Evolutionary conservation across 2,797 vertebrate species (phyloP), one percentile per base, ranked within the genome.

Genomic region (Synaphobranchus kaupii): DNA sequence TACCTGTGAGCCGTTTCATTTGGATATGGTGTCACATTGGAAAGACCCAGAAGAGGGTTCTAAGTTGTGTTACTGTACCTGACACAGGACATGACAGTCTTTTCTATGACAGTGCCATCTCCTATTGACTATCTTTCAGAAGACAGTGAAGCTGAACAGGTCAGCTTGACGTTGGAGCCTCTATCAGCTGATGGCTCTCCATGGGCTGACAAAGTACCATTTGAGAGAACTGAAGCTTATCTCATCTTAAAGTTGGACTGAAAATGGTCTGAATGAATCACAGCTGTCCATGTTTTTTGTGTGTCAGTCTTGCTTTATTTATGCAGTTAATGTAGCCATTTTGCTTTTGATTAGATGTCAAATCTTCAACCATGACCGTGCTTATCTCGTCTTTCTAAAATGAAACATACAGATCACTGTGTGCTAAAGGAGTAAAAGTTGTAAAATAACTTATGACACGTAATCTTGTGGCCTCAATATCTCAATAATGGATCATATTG

Each of bases 121-220:
- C 39, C 84, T 13, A 56, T 54, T 15, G 31, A 20, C 39, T 84
- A 48, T 80, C 39, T 81, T 47, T 81, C 78, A 81, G 78, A 50
- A 56, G 58, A 48, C 83, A 66, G 31, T 84, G 83, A 84, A 17
- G 20, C 31, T 84, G 56, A 84, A 63, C 83, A 84, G 83, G 48
- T 39, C 83, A 56, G 52, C 25, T 25, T 56, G 28, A 22, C 8
- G 34, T 84, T 84, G 34, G 56, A 84, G 52, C 34, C 39, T 63
- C 15, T 84, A 66, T 66, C 58, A 60, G 34, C 83, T 84, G 56
- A 25, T 63, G 47, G 28, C 39, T 60, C 17, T 34, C 58, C 56
- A 84, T 84, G 58, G 15, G 50, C 34, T 60, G 83, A 54, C 15
- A 63, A 63, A 44, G 39, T 63, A 44, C 20, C 54, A 63, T 47